phyloP scores from a whole-genome alignment of 2,797 vertebrate genomes.

The Hemibagrus guttatus region DNA sequence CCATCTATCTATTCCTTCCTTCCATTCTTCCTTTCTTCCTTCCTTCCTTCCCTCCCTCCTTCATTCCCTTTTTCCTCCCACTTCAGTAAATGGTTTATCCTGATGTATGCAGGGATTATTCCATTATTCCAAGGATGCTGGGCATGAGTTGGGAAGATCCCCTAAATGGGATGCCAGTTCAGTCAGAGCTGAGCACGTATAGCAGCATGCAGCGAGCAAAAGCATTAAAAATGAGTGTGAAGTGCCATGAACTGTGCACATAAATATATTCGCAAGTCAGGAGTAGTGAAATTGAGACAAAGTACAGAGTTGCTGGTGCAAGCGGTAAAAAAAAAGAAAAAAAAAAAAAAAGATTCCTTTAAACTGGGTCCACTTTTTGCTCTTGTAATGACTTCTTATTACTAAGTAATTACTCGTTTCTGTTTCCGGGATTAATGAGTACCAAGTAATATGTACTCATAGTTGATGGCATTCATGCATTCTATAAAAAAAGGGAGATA shows the following conservation, averaged over 20 bases:
- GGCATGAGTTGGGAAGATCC: neutral
- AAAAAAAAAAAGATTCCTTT: neutral
- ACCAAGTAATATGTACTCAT: neutral
- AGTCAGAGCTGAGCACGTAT: neutral
- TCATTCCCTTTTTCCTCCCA: neutral
- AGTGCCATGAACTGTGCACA: neutral
- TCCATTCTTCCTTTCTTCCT: neutral
- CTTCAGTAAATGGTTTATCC: neutral
- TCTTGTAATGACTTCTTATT: neutral
- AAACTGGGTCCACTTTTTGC: neutral
- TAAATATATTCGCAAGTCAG: neutral
- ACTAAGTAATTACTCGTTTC: neutral
- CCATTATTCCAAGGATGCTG: neutral
- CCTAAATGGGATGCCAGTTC: neutral
- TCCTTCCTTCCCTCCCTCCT: neutral
- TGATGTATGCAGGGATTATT: neutral
- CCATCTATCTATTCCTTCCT: neutral
- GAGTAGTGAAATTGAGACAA: neutral
- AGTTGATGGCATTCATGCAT: neutral
- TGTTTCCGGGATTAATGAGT: neutral
- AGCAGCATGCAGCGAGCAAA: neutral
- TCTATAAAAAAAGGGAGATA: too few species aligned
- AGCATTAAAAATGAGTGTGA: neutral
- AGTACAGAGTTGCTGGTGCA: neutral
- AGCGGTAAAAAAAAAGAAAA: neutral